Conservation (phyloP, 2,888 invertebrate genomes). For the Steinernema carpocapsae region DNA sequence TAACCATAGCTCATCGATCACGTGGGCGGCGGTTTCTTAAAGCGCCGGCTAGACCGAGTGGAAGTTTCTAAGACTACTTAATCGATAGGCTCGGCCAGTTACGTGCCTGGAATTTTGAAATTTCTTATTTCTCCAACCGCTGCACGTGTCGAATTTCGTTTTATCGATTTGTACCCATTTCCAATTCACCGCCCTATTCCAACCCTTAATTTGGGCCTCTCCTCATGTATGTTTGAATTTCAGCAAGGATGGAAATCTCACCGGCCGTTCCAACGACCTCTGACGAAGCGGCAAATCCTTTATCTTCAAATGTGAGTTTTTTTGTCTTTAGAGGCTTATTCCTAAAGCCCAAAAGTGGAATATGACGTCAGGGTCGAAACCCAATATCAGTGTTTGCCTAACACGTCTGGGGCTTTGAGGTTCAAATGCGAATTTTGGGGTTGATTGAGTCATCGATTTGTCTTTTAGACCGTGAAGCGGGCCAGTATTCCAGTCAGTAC, state of each 20-base stretch:
- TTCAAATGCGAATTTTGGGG: not conserved
- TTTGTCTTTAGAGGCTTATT: not conserved
- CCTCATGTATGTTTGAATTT: not conserved
- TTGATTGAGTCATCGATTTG: not conserved
- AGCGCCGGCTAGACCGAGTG: too few species aligned
- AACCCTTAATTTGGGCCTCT: not conserved
- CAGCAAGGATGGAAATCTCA: slow-evolving; percentile 1
- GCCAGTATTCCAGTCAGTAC: slow-evolving; percentile 16
- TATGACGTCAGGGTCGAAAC: slow-evolving; percentile 12
- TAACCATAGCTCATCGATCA: too few species aligned
- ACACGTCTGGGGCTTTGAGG: not conserved
- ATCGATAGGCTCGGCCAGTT: too few species aligned
- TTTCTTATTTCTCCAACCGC: not conserved
- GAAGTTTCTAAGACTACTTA: too few species aligned
- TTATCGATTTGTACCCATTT: slow-evolving; percentile 10
- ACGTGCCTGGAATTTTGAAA: not conserved
- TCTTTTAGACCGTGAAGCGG: slow-evolving; percentile 11
- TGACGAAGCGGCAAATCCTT: slow-evolving; percentile 2
- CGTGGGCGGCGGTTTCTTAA: too few species aligned
- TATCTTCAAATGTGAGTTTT: slow-evolving; percentile 12
- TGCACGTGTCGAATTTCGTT: slow-evolving; percentile 19
- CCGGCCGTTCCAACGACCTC: slow-evolving; percentile 20
- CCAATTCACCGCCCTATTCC: not conserved
- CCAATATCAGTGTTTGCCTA: slow-evolving; percentile 1
- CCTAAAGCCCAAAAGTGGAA: not conserved